Evolutionary conservation across 1,140 invertebrate genomes (phyloP), one percentile per base, ranked within the genome.

Genomic region (Diachasmimorpha longicaudata): DNA sequence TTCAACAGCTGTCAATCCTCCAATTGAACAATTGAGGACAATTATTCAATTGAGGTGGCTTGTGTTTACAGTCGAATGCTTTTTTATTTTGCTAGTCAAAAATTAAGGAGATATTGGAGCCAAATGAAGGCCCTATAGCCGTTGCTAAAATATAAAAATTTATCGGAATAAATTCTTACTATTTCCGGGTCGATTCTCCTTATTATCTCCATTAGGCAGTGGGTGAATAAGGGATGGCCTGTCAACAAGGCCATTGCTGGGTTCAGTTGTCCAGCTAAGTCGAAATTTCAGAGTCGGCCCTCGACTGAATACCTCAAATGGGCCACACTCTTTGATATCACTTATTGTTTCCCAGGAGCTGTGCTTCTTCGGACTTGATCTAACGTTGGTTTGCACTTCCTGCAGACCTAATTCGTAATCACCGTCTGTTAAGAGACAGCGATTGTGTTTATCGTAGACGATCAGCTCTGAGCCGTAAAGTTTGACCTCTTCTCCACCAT

Each of bases 371-470:
- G 91, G 91, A 80, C 90, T 92, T 79, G 86, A 91, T 80, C 90
- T 90, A 46, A 89, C 86, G 70, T 86, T 89, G 9, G 90, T 91
- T 48, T 91, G 90, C 5, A 94, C 90, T 83, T 96, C 94, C 80
- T 95, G 93, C 73, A 98, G 85, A 67, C 94, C 93, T 52, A 97
- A 88, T 85, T 97, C 95, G 88, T 98, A 98, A 85, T 97, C 95
- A 0, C 96, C 96, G 81, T 97, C 95, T 0, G 92, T 94, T 5
- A 98, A 89, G 31, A 95, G 90, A 84, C 96, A 97, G 8, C 94
- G 92, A 83, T 94, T 96, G 78, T 96, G 93, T 85, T 96, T 96
- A 83, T 98, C 96, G 85, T 96, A 97, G 19, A 98, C 92, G 55
- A 96, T 94, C 16, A 98, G 88, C 86, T 98, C 96, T 58, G 95